phyloP scores from a whole-genome alignment of 2,113 vertebrate genomes.

The Thermophis baileyi region DNA sequence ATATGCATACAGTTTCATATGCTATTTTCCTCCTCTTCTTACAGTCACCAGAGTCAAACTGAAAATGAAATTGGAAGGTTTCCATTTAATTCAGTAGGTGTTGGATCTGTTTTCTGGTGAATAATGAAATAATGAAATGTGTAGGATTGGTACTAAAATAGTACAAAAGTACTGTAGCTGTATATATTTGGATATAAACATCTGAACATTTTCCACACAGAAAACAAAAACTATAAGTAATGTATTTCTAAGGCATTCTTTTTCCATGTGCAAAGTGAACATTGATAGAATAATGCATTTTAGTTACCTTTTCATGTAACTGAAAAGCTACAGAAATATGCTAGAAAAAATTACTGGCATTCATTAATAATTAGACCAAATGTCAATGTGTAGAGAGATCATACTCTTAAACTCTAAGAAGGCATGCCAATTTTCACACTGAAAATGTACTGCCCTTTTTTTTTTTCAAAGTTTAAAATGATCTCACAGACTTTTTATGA shows the following conservation, averaged over 20 bases:
- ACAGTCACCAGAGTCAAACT: not conserved
- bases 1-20: not conserved
- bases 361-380: slow-evolving; percentile 26
- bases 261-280: slow-evolving; percentile 24
- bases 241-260: slow-evolving; percentile 40
- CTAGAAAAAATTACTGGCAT: slow-evolving; percentile 27
- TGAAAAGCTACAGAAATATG: slow-evolving; percentile 25
- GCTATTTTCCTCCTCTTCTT: slow-evolving; percentile 13
- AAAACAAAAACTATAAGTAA: slow-evolving; percentile 5
- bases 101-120: not conserved
- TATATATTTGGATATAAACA: slow-evolving; percentile 29
- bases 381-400: slow-evolving; percentile 45
- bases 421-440: slow-evolving; percentile 41
- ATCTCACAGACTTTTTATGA: slow-evolving; percentile 60
- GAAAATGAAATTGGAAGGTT: not conserved
- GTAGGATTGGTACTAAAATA: slow-evolving; percentile 22
- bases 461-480: slow-evolving; percentile 56
- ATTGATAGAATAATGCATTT: slow-evolving; percentile 31
- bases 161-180: not conserved
- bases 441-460: slow-evolving; percentile 50
- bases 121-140: not conserved
- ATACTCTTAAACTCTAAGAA: slow-evolving; percentile 52
- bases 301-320: not conserved
- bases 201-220: slow-evolving; percentile 29
- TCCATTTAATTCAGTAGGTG: slow-evolving; percentile 18